A percentile compares a stretch with the other conserved stretches of the same genome.
phyloP scores from a whole-genome alignment of 1,140 invertebrate genomes.

The Gonatopus flavifemur region DNA sequence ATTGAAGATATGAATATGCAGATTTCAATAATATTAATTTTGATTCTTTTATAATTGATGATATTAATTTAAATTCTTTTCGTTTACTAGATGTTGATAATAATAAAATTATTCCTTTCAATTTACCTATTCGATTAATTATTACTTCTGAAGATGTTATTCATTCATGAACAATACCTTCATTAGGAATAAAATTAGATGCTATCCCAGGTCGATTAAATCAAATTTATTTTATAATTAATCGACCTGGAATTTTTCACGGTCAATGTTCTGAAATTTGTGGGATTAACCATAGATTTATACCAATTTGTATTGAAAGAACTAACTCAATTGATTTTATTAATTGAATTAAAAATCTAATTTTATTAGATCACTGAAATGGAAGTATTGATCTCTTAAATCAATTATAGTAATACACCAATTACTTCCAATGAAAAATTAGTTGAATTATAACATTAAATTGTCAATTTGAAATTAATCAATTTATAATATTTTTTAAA shows the following conservation, averaged over 20 bases:
- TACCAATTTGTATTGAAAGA: conserved; percentile 73
- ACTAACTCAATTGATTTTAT: too few relatives aligned
- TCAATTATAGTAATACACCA: too few relatives aligned
- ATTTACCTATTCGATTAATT: conserved; percentile 62
- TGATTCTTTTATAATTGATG: conserved; percentile 66
- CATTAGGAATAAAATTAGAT: conserved; percentile 67
- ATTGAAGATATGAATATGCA: conserved; percentile 69
- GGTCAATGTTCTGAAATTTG: conserved; percentile 82
- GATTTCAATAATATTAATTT: conserved; percentile 65
- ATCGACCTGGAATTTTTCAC: conserved; percentile 64
- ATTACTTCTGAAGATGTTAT: conserved; percentile 67
- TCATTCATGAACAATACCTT: conserved; percentile 68
- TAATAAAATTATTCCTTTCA: conserved; percentile 60
- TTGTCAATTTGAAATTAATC: too few relatives aligned
- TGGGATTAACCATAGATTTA: conserved; percentile 75
- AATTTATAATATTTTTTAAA: too few relatives aligned
- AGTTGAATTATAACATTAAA: too few relatives aligned
- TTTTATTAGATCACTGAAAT: too few relatives aligned
- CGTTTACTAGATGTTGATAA: conserved; percentile 69
- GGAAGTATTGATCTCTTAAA: too few relatives aligned
- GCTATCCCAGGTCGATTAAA: conserved; percentile 69
- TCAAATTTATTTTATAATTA: conserved; percentile 62
- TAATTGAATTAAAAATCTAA: too few relatives aligned
- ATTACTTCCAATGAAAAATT: too few relatives aligned
- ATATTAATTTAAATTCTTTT: conserved; percentile 50